A percentile compares a stretch with the other conserved stretches of the same genome.
Evolutionary conservation across 1,140 invertebrate genomes (phyloP).

Genomic region (Saccostrea cuccullata): DNA sequence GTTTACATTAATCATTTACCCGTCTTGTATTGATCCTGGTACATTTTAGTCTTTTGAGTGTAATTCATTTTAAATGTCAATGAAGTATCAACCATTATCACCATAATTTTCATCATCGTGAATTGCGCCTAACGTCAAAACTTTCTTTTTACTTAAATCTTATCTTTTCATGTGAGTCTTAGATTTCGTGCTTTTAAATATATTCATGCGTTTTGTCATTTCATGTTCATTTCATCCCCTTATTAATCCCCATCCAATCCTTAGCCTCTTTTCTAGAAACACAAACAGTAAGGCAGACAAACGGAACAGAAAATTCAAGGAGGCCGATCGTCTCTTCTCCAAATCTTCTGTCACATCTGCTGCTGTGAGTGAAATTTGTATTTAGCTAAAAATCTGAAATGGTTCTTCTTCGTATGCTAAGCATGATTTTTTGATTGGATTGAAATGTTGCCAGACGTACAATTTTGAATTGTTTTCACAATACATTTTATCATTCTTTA

Average conservation of each 20-base stretch:
- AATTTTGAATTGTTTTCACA: too few relatives aligned
- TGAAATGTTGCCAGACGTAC: too few relatives aligned
- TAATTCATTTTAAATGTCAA: too few relatives aligned
- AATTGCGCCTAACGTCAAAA: too few relatives aligned
- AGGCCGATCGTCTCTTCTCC: constrained; percentile 97
- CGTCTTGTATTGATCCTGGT: background rate
- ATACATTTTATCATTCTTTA: too few relatives aligned
- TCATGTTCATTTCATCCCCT: constrained; percentile 30
- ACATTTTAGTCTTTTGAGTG: background rate
- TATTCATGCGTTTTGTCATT: constrained; percentile 23
- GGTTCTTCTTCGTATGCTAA: too few relatives aligned
- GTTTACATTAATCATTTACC: background rate
- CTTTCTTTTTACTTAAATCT: too few relatives aligned
- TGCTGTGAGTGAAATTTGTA: constrained; percentile 85
- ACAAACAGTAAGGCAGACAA: constrained; percentile 93
- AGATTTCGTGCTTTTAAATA: background rate
- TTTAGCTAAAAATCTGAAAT: background rate
- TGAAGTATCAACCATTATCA: too few relatives aligned
- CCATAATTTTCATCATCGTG: too few relatives aligned
- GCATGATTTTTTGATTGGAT: too few relatives aligned
- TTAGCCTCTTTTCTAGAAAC: constrained; percentile 69
- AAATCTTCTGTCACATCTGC: constrained; percentile 99
- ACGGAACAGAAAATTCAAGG: constrained; percentile 97
- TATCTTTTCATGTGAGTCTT: background rate
- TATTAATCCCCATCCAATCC: background rate